Evolutionary conservation across 1,140 invertebrate species (phyloP).

Genomic region (Halictus rubicundus): DNA sequence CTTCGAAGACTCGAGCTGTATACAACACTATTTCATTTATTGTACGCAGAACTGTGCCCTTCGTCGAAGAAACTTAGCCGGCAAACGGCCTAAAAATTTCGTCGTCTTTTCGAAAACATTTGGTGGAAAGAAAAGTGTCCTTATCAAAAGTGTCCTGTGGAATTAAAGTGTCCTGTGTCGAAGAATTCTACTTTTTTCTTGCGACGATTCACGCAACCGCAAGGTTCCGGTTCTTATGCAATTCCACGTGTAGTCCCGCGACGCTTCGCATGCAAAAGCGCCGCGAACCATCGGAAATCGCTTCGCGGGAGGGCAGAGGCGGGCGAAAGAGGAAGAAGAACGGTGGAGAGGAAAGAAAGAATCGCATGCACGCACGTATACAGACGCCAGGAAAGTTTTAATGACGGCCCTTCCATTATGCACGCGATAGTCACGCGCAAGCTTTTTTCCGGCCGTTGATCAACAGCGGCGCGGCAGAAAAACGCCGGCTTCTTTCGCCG

Average conservation of each 20-base stretch:
- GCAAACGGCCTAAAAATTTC: too few species aligned
- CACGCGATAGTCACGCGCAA: slow-evolving; percentile 31
- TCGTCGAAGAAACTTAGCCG: too few species aligned
- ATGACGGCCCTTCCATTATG: slow-evolving; percentile 34
- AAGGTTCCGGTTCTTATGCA: slow-evolving; percentile 13
- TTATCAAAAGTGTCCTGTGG: too few species aligned
- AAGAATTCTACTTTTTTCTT: background rate
- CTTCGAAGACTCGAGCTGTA: too few species aligned
- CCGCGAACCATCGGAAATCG: slow-evolving; percentile 10
- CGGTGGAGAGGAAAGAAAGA: slow-evolving; percentile 42
- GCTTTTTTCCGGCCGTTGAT: slow-evolving; percentile 9
- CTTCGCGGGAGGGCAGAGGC: background rate
- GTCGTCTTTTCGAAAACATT: too few species aligned
- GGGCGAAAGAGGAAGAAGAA: slow-evolving; percentile 11
- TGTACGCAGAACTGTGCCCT: too few species aligned
- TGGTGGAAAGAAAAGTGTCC: too few species aligned
- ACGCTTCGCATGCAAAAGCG: slow-evolving; percentile 30
- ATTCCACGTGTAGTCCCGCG: slow-evolving; percentile 7
- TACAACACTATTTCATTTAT: too few species aligned
- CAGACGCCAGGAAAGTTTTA: slow-evolving; percentile 29
- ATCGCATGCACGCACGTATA: slow-evolving; percentile 34
- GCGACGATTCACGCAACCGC: background rate
- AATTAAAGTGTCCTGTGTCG: too few species aligned
- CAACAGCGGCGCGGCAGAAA: slow-evolving; percentile 10
- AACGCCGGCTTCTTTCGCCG: slow-evolving; percentile 5